Percentiles rank a stretch among this genome's conserved stretches.
These are phyloP conservation scores for Drosophila santomea DNA, from an alignment of 1,140 invertebrate genomes.

Conservation along the genomic window DNA sequence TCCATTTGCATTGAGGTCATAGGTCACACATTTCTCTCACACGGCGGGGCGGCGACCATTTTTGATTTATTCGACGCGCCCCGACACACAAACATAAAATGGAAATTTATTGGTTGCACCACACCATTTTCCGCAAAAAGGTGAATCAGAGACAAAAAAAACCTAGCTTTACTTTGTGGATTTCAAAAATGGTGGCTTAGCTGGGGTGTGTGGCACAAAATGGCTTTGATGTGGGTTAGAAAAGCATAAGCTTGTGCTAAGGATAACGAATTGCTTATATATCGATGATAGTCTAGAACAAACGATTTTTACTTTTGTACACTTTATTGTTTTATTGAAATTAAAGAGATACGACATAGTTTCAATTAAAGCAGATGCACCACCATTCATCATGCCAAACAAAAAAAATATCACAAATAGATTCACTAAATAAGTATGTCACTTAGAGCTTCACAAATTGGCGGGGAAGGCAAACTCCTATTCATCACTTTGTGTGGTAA, in stretches of 20 bases:
- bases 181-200: constrained; percentile 7
- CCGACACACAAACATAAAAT: constrained; percentile 58
- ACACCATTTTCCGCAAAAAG: constrained; percentile 33
- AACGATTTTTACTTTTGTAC: too few species aligned
- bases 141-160: constrained; percentile 31
- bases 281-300: not conserved
- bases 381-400: not conserved
- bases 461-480: not conserved
- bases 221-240: constrained; percentile 22
- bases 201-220: not conserved
- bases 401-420: too few species aligned
- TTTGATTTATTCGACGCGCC: constrained; percentile 72
- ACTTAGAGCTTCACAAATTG: not conserved
- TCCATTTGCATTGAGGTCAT: constrained; percentile 69
- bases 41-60: constrained; percentile 54
- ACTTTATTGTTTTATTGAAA: not conserved
- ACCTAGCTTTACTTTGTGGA: constrained; percentile 20
- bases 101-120: constrained; percentile 70
- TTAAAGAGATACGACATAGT: too few species aligned
- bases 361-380: not conserved
- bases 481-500: constrained; percentile 1
- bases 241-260: constrained; percentile 2
- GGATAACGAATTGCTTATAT: constrained; percentile 6
- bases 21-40: constrained; percentile 33
- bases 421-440: not conserved